Percentiles rank a stretch among this genome's conserved stretches.
Conservation (phyloP, 2,888 invertebrate species). For the Heteromurus nitidus region DNA sequence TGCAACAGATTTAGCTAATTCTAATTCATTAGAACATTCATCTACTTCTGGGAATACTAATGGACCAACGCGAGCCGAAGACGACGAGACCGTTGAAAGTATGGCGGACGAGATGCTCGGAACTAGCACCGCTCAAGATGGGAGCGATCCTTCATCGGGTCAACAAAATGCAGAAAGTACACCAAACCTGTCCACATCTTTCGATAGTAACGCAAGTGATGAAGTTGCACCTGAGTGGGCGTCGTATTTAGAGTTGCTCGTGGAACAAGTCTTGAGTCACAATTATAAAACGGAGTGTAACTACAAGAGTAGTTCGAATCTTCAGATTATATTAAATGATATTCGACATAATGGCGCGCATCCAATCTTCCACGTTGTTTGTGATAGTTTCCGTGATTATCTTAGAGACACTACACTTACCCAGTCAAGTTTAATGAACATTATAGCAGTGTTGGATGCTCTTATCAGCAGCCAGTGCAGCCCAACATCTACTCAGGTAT, state of each 20-base stretch:
- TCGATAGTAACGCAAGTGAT: background rate
- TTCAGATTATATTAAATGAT: slow-evolving; percentile 44
- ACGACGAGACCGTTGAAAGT: background rate
- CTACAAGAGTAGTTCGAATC: background rate
- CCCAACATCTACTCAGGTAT: slow-evolving; percentile 32
- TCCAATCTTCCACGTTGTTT: slow-evolving; percentile 41
- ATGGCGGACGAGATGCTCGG: no score
- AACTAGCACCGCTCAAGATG: background rate
- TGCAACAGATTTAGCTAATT: background rate
- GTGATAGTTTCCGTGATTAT: slow-evolving; percentile 55
- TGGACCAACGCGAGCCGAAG: background rate
- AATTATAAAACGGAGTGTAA: background rate
- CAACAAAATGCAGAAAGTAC: background rate
- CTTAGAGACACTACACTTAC: slow-evolving; percentile 19
- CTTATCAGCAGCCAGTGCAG: slow-evolving; percentile 22
- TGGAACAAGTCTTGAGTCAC: slow-evolving; percentile 12
- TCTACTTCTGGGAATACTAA: no score
- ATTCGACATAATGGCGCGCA: slow-evolving; percentile 4
- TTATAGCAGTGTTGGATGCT: slow-evolving; percentile 36
- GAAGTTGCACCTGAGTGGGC: slow-evolving; percentile 24
- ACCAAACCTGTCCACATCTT: background rate
- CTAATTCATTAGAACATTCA: no score
- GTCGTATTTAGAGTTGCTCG: slow-evolving; percentile 16
- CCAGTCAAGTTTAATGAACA: slow-evolving; percentile 15
- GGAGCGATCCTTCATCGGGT: background rate